Base-by-base conservation (phyloP, 2,113 vertebrate species). In the Progne subis region DNA sequence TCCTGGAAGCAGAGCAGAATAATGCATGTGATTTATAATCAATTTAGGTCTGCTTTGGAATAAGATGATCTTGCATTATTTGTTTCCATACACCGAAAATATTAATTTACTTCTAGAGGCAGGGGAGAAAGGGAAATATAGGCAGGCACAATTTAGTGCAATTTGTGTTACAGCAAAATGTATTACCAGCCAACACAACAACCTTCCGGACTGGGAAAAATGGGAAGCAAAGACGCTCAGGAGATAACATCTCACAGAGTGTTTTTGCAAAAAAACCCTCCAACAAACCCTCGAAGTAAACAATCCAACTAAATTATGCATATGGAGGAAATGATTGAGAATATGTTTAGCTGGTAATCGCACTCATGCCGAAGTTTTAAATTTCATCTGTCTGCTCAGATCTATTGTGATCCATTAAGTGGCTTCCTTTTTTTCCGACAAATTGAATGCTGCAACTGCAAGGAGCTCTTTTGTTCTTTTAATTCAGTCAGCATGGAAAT, bases 401-500 rank as follows among this genome's bases (percentile, higher is more conserved):
- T 98, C 97, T 98, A 98, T 98, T 98, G 97, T 98, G 97, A 98
- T 97, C 97, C 96, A 98, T 98, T 98, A 98, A 98, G 97, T 98
- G 98, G 98, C 98, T 98, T 98, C 98, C 98, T 98, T 98, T 98
- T 97, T 96, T 96, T 86, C 97, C 57, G 95, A 98, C 98, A 98
- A 98, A 98, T 98, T 98, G 98, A 98, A 98, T 98, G 97, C 98
- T 98, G 97, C 97, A 98, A 98, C 96, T 97, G 98, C 98, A 98
- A 98, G 98, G 97, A 96, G 96, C 96, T 98, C 98, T 98, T 98
- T 98, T 99, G 98, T 98, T 98, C 98, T 97, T 98, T 98, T 98
- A 98, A 98, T 98, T 98, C 98, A 98, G 98, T 98, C 98, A 98
- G 98, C 98, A 98, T 98, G 98, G 98, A 98, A 98, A 98, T 98